phyloP scores from a whole-genome alignment of 1,140 invertebrate genomes.

The Araneus ventricosus region DNA sequence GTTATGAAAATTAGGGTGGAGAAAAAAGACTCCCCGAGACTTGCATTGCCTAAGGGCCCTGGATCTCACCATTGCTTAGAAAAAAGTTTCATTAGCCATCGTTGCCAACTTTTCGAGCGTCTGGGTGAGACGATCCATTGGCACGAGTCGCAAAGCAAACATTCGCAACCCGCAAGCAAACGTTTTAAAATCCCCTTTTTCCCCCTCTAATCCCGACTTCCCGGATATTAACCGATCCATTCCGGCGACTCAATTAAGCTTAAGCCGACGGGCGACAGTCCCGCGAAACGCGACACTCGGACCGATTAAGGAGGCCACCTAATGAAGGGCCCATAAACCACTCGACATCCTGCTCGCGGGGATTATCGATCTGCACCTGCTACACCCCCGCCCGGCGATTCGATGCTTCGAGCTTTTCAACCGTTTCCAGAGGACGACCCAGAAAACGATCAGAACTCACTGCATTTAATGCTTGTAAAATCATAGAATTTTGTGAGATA shows the following conservation, averaged over 20 bases:
- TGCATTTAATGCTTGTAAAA: background rate
- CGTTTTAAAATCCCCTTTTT: background rate
- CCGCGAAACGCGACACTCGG: background rate
- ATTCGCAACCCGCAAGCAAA: background rate
- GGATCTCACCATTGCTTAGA: no score
- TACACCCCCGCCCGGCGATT: background rate
- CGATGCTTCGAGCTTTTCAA: background rate
- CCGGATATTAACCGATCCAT: conserved; percentile 11
- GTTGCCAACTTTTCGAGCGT: no score
- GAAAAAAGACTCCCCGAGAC: no score
- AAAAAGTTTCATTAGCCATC: no score
- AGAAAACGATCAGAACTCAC: background rate
- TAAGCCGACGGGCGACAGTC: conserved; percentile 1
- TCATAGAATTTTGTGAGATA: background rate
- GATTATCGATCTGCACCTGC: background rate
- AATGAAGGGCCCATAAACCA: conserved; percentile 7
- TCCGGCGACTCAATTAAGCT: conserved; percentile 1
- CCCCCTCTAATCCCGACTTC: conserved; percentile 14
- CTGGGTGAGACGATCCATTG: no score
- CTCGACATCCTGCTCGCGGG: background rate
- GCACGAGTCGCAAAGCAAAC: background rate
- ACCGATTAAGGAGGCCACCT: background rate
- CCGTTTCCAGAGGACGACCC: no score
- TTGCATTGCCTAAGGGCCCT: no score
- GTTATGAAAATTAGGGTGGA: no score